Evolutionary conservation across 2,113 vertebrate genomes (phyloP), one percentile per base, ranked within the genome.

Genomic region (Nymphicus hollandicus): DNA sequence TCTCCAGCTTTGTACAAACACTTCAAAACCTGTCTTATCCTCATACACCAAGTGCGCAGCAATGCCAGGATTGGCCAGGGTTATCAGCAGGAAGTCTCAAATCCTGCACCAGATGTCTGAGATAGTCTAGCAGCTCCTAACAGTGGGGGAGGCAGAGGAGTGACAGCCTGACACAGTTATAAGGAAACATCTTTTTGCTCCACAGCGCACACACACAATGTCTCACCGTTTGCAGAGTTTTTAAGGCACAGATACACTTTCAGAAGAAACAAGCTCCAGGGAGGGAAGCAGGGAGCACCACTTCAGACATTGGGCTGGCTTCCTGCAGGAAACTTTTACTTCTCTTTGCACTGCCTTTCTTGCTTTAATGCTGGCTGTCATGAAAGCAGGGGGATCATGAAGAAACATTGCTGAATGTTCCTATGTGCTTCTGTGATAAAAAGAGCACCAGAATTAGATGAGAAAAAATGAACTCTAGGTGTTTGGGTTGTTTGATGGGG

Each of bases 21-120:
- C 66, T 86, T 93, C 74, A 89, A 91, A 97, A 50, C 47, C 90
- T n/a, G 8, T 89, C 69, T 79, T 41, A 52, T 49, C 64, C 63
- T 46, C 47, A 14, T 9, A n/a, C 46, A 66, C 71, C 68, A 35
- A 86, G 60, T 68, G 72, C 50, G 60, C 33, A 91, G 95, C 69
- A 41, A 83, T 90, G 88, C 93, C 88, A 78, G 93, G n/a, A 58
- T 44, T 46, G 68, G 90, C 68, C 55, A 7, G 79, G 52, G 55
- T 80, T 89, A 88, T 55, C 84, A 73, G 88, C 87, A 88, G 78
- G 74, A 88, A 81, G 64, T 37, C 95, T 88, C 18, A 2, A 74
- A 88, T 88, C 72, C 79, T 53, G 53, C 50, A 91, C 66, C 94
- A 96, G 93, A 94, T 96, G 95, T 86, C 76, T 83, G 88, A 61